These are phyloP conservation scores for Tubulanus polymorphus DNA, from an alignment of 2,888 invertebrate species.

Conservation along the genomic window DNA sequence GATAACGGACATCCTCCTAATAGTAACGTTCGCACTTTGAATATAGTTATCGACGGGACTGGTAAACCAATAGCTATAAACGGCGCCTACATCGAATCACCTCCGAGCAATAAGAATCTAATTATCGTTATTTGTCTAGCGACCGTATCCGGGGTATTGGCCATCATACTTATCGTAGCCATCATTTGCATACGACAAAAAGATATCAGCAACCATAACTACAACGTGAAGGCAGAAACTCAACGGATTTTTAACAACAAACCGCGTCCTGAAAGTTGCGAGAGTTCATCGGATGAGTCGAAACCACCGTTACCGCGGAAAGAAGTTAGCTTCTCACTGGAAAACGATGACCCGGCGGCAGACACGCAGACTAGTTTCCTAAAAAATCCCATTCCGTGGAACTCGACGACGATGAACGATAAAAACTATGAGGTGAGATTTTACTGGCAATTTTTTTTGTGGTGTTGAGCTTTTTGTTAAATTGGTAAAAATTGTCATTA, in stretches of 20 bases:
- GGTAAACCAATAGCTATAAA: not conserved
- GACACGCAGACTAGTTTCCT: slow-evolving; percentile 6
- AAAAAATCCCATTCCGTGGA: too few species aligned
- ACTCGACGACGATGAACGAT: slow-evolving; percentile 6
- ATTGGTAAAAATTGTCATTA: too few species aligned
- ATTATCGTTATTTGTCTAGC: not conserved
- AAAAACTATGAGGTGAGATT: slow-evolving; percentile 10
- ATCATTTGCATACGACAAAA: not conserved
- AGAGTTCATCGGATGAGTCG: not conserved
- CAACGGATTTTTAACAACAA: not conserved
- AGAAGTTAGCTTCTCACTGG: slow-evolving; percentile 7
- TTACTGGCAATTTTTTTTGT: too few species aligned
- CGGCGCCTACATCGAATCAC: not conserved
- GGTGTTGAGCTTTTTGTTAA: too few species aligned
- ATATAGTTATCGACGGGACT: slow-evolving; percentile 1
- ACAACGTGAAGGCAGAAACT: slow-evolving; percentile 1
- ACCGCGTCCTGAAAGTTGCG: not conserved
- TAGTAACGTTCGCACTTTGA: not conserved
- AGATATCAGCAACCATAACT: not conserved
- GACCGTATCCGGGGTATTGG: not conserved
- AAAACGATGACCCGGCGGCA: not conserved
- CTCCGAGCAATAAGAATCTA: not conserved
- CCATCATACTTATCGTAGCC: not conserved
- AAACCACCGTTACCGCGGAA: not conserved
- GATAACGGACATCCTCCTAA: slow-evolving; percentile 3